phyloP scores from a whole-genome alignment of 2,888 invertebrate genomes.

The Hemicrepidius hirtus region DNA sequence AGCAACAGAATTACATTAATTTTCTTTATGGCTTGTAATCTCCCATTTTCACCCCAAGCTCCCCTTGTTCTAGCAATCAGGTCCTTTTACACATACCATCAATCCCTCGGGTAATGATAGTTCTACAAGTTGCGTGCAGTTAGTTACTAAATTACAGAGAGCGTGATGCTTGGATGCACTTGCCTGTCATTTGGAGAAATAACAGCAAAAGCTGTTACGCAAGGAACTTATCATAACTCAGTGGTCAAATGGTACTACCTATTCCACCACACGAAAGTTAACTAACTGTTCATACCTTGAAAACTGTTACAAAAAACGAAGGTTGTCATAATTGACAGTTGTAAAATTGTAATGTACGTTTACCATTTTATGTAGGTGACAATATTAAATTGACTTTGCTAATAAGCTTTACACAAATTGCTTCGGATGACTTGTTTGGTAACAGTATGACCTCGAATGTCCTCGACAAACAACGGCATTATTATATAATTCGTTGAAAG shows the following conservation, averaged over 20 bases:
- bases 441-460: no score
- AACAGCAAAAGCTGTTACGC: conserved; percentile 24
- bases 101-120: conserved; percentile 17
- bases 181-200: conserved; percentile 35
- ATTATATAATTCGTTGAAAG: no score
- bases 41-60: conserved; percentile 27
- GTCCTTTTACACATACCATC: neutral
- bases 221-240: conserved; percentile 11
- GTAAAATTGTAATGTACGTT: conserved; percentile 2
- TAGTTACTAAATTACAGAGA: conserved; percentile 39
- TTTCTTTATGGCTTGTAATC: no score
- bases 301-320: neutral
- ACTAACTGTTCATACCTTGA: conserved; percentile 10
- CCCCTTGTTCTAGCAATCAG: conserved; percentile 4
- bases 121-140: conserved; percentile 33
- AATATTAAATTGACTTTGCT: conserved; percentile 1
- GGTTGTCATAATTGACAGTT: conserved; percentile 6
- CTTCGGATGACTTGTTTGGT: no score
- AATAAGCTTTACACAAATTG: no score
- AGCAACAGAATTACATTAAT: no score
- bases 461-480: no score
- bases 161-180: conserved; percentile 35
- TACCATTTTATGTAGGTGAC: conserved; percentile 16
- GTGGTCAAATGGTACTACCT: conserved; percentile 16
- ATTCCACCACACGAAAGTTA: conserved; percentile 20